A percentile compares a stretch with the other conserved stretches of the same genome.
Conservation (phyloP, 1,140 invertebrate species). For the Rhagoletis pomonella region DNA sequence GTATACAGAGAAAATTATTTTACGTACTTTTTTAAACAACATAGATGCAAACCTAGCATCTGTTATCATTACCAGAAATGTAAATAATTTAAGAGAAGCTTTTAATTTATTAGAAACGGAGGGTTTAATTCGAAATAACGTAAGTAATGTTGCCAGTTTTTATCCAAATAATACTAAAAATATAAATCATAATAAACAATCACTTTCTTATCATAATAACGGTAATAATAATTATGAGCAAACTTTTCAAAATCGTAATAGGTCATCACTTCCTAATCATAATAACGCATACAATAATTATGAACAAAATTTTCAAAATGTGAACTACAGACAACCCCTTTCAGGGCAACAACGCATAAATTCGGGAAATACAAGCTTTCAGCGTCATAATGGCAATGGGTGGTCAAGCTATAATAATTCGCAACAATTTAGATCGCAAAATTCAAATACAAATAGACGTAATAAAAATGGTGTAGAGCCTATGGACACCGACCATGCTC, state of each 20-base stretch:
- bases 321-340: not conserved
- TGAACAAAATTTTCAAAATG: not conserved
- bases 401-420: too few species aligned
- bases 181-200: not conserved
- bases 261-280: too few species aligned
- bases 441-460: not conserved
- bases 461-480: too few species aligned
- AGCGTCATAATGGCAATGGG: too few species aligned
- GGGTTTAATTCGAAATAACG: not conserved
- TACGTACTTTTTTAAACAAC: too few species aligned
- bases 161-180: not conserved
- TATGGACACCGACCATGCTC: too few species aligned
- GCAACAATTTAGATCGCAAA: too few species aligned
- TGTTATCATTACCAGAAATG: not conserved
- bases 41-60: too few species aligned
- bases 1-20: not conserved
- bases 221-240: too few species aligned
- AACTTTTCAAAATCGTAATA: too few species aligned
- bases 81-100: slow-evolving; percentile 14
- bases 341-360: not conserved
- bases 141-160: not conserved
- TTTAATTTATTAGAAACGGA: not conserved
- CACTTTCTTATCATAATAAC: too few species aligned
- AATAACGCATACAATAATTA: not conserved
- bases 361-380: too few species aligned